Conservation (phyloP, 2,113 vertebrate genomes). For the Sprattus sprattus region DNA sequence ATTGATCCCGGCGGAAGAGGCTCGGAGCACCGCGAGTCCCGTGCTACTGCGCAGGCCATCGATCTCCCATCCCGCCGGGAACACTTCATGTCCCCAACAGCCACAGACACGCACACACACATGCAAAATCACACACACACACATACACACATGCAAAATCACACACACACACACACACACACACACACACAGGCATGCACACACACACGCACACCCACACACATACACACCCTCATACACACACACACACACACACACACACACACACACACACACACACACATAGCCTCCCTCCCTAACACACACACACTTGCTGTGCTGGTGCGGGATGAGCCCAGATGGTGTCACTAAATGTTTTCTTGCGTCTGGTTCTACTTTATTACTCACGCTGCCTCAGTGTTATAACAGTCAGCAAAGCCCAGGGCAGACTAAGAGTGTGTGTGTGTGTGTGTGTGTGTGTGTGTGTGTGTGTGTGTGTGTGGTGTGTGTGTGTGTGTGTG, state of each 20-base stretch:
- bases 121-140: no score
- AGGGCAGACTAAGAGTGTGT: background rate
- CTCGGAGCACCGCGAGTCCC: slow-evolving; percentile 45
- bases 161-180: no score
- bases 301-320: background rate
- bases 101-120: background rate
- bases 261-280: no score
- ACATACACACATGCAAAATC: no score
- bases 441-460: background rate
- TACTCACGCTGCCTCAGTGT: background rate
- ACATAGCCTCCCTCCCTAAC: no score
- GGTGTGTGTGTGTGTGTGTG: background rate
- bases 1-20: slow-evolving; percentile 56
- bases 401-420: slow-evolving; percentile 27
- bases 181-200: no score
- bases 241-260: no score
- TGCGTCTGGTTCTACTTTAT: background rate
- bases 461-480: background rate
- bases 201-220: no score
- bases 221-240: background rate
- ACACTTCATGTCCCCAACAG: slow-evolving; percentile 14
- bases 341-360: slow-evolving; percentile 7
- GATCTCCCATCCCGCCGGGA: slow-evolving; percentile 55
- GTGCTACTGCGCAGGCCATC: slow-evolving; percentile 45
- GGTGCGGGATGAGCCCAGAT: background rate